Conservation (phyloP, 2,888 invertebrate species). For the Chaetoderma sp. region DNA sequence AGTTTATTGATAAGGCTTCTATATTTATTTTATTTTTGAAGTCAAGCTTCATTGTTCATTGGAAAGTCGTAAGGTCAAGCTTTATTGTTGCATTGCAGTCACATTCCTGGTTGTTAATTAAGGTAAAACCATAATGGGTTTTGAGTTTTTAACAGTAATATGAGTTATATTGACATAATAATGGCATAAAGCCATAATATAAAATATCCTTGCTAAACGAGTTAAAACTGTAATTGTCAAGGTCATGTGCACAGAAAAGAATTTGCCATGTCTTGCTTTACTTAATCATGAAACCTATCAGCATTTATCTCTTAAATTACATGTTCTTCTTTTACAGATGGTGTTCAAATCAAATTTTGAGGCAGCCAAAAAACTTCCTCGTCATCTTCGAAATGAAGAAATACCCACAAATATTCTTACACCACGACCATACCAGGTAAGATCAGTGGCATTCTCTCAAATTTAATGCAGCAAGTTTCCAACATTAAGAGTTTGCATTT, state of each 20-base stretch:
- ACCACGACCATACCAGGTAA: slow-evolving; percentile 82
- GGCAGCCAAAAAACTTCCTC: slow-evolving; percentile 41
- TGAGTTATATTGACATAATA: no score
- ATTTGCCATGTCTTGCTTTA: neutral
- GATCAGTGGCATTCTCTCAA: neutral
- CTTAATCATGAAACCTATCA: neutral
- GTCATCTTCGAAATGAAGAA: slow-evolving; percentile 65
- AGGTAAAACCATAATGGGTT: no score
- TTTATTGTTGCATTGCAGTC: no score
- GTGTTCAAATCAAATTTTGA: slow-evolving; percentile 13
- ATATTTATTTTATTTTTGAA: no score
- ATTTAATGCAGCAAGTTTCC: neutral
- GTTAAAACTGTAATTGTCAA: neutral
- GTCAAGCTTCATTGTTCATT: no score
- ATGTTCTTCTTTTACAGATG: slow-evolving; percentile 3
- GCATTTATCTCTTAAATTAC: no score
- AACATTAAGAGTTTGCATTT: no score
- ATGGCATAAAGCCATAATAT: no score
- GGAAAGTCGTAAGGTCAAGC: no score
- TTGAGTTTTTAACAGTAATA: no score
- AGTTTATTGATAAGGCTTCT: no score
- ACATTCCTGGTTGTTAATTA: no score
- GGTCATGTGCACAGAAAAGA: neutral
- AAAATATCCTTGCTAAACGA: neutral
- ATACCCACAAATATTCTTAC: slow-evolving; percentile 83